These are phyloP conservation scores for Cryptoleucopteryx plumbea DNA, from an alignment of 2,113 vertebrate genomes.

Conservation along the genomic window DNA sequence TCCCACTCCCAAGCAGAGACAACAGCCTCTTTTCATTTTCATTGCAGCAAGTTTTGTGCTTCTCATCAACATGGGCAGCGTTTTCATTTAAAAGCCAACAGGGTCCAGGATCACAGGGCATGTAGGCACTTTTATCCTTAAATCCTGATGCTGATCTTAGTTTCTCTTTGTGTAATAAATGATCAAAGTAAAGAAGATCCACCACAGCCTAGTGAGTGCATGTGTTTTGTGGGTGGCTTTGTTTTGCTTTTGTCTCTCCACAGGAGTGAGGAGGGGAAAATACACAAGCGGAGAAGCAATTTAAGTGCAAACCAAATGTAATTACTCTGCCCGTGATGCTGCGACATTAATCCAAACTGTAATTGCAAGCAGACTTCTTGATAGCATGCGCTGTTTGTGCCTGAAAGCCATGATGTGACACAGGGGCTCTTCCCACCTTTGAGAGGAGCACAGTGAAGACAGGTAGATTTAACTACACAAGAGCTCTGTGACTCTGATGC, in stretches of 20 bases:
- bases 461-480: neutral
- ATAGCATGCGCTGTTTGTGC: neutral
- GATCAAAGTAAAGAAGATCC: conserved; percentile 35
- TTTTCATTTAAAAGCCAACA: conserved; percentile 8
- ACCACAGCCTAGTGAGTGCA: neutral
- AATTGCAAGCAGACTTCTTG: neutral
- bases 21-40: neutral
- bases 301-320: conserved; percentile 23
- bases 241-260: conserved; percentile 39
- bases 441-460: neutral
- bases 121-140: neutral
- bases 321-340: neutral
- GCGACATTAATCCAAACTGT: neutral
- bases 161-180: conserved; percentile 24
- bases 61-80: neutral
- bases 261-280: neutral
- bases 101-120: neutral
- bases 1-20: neutral
- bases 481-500: neutral
- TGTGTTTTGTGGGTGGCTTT: conserved; percentile 43
- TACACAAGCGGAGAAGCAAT: neutral
- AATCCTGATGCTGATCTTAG: conserved; percentile 17
- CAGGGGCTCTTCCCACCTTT: neutral
- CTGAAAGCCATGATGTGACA: neutral
- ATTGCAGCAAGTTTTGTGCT: neutral